A percentile compares a stretch with the other conserved stretches of the same genome.
Conservation (phyloP, 1,140 invertebrate genomes). For the Tribolium castaneum region DNA sequence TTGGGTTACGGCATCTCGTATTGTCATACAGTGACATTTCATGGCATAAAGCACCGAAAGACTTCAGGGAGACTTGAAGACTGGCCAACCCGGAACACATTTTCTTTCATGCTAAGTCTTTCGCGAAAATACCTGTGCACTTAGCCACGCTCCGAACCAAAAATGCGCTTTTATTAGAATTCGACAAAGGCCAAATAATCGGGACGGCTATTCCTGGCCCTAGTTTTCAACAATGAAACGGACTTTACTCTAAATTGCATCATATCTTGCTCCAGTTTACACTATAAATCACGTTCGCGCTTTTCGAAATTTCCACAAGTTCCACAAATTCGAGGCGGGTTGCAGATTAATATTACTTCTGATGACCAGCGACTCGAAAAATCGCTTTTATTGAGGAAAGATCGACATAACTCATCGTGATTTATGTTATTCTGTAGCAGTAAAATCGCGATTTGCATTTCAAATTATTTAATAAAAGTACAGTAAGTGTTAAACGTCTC, state of each 20-base stretch:
- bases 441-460: neutral
- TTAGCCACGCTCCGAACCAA: neutral
- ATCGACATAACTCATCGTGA: neutral
- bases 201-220: neutral
- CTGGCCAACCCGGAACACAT: conserved; percentile 39
- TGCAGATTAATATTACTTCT: too few species aligned
- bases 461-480: neutral
- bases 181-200: neutral
- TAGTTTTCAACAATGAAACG: neutral
- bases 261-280: neutral
- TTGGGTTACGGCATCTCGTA: conserved; percentile 10
- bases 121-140: conserved; percentile 21
- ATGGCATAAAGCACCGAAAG: conserved; percentile 30
- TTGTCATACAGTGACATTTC: conserved; percentile 33
- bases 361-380: neutral
- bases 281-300: neutral
- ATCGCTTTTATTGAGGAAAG: neutral
- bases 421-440: neutral
- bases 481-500: neutral
- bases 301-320: neutral
- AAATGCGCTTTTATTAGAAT: neutral
- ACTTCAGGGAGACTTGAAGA: conserved; percentile 38
- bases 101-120: conserved; percentile 5
- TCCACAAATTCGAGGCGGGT: too few species aligned
- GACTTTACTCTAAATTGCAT: conserved; percentile 9